Evolutionary conservation across 2,888 invertebrate species (phyloP).

Genomic region (Trichogramma evanescens): DNA sequence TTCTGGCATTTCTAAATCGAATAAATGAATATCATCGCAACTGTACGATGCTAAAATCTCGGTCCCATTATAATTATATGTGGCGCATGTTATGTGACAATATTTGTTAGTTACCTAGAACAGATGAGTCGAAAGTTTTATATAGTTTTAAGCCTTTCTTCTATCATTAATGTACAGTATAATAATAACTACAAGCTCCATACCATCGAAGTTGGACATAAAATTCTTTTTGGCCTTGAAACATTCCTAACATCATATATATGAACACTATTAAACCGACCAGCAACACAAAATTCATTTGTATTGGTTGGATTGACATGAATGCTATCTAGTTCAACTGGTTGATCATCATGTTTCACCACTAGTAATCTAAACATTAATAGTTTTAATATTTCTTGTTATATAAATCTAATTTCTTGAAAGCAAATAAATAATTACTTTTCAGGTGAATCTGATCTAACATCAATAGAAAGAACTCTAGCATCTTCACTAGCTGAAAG

Average conservation of each 20-base stretch:
- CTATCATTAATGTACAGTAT: background rate
- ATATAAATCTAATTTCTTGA: slow-evolving; percentile 14
- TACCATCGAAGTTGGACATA: slow-evolving; percentile 58
- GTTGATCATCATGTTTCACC: slow-evolving; percentile 53
- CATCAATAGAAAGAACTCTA: slow-evolving; percentile 71
- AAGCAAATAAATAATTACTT: slow-evolving; percentile 45
- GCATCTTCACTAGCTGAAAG: slow-evolving; percentile 88
- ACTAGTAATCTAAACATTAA: slow-evolving; percentile 50
- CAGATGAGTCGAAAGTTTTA: background rate
- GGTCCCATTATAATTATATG: slow-evolving; percentile 84
- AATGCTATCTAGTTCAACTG: slow-evolving; percentile 81
- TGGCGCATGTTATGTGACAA: slow-evolving; percentile 77
- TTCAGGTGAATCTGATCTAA: slow-evolving; percentile 63
- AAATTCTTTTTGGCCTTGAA: slow-evolving; percentile 52
- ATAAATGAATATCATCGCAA: slow-evolving; percentile 87
- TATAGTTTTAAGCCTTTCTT: background rate
- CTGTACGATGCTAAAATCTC: slow-evolving; percentile 91
- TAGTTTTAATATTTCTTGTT: background rate
- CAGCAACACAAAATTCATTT: slow-evolving; percentile 75
- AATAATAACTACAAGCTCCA: slow-evolving; percentile 19
- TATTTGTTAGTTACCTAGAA: slow-evolving; percentile 37
- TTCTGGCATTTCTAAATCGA: slow-evolving; percentile 57
- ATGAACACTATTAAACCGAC: slow-evolving; percentile 71
- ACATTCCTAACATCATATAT: slow-evolving; percentile 67
- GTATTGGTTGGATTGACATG: slow-evolving; percentile 73